Evolutionary conservation across 2,113 vertebrate genomes (phyloP).

Genomic region (Osmerus mordax): DNA sequence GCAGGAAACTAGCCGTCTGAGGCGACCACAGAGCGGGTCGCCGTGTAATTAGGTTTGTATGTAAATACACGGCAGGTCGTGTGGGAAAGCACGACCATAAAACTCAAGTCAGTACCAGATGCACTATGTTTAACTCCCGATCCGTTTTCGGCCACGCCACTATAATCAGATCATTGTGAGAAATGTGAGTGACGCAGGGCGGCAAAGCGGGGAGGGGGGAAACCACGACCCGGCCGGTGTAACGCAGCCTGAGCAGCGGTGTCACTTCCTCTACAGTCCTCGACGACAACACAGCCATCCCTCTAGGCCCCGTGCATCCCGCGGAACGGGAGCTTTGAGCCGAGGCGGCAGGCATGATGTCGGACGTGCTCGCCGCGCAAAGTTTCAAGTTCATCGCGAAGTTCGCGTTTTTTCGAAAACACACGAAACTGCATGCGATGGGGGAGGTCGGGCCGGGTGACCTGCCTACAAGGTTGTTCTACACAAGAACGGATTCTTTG

Average conservation of each 20-base stretch:
- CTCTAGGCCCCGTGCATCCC: no score
- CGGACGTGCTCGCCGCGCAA: no score
- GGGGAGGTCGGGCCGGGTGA: neutral
- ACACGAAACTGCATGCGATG: neutral
- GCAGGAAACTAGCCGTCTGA: conserved; percentile 71
- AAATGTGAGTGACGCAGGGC: conserved; percentile 60
- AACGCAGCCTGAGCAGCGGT: conserved; percentile 3
- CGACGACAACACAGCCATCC: no score
- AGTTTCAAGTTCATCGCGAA: no score
- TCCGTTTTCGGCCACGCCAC: conserved; percentile 58
- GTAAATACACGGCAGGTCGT: conserved; percentile 67
- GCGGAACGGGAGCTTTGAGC: neutral
- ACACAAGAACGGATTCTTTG: neutral
- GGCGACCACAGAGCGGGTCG: conserved; percentile 62
- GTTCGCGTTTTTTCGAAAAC: no score
- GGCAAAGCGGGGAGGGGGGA: conserved; percentile 21
- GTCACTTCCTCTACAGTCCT: no score
- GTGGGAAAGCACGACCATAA: conserved; percentile 64
- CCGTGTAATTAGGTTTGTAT: conserved; percentile 74
- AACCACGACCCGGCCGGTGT: conserved; percentile 37
- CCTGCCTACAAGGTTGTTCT: no score
- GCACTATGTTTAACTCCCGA: conserved; percentile 69
- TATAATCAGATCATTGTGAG: conserved; percentile 71
- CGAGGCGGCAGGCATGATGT: neutral
- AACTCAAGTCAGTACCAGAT: conserved; percentile 66